Evolutionary conservation across 2,888 invertebrate species (phyloP), one percentile per base, ranked within the genome.

Genomic region (Catocala nupta): DNA sequence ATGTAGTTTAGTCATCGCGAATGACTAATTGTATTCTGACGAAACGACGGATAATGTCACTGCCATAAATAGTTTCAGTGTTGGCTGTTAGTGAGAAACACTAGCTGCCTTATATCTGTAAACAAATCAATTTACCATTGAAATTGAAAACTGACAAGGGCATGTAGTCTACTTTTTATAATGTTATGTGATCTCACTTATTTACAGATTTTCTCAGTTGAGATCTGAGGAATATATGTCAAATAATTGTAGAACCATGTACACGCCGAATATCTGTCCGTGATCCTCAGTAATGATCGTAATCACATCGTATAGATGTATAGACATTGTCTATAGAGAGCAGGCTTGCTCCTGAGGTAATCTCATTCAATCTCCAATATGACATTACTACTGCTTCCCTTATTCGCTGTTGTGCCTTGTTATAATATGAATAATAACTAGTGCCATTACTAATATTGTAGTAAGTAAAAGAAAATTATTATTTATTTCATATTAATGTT

Each of bases 361-460:
- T 77, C 68, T 77, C 59, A 52, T 16, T 42, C 43, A 64, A 63
- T 73, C 61, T 64, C 57, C 63, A 43, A 66, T 65, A 66, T 43
- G 63, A 56, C 52, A 65, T 67, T 69, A 57, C 54, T 63, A 68
- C 52, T 65, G 75, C 74, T 79, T 79, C 74, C 71, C 50, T 57
- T 54, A 53, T 77, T 56, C 71, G 71, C 64, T 78, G 65, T 70
- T 74, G 88, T 88, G 89, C 88, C 90, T 90, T 89, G 70, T 81
- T 75, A 80, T 78, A 79, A 82, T 72, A 71, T 77, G 68, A 81
- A 78, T 77, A 79, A 85, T 77, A 80, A 85, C 80, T 89, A 86
- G 91, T 91, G 91, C 90, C 91, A 91, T 91, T 89, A 89, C 84
- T 88, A 88, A 89, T 88, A 80, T 76, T 83, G 80, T 80, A 67